These are phyloP conservation scores for Diadophis punctatus DNA, from an alignment of 2,113 vertebrate species.

Conservation along the genomic window DNA sequence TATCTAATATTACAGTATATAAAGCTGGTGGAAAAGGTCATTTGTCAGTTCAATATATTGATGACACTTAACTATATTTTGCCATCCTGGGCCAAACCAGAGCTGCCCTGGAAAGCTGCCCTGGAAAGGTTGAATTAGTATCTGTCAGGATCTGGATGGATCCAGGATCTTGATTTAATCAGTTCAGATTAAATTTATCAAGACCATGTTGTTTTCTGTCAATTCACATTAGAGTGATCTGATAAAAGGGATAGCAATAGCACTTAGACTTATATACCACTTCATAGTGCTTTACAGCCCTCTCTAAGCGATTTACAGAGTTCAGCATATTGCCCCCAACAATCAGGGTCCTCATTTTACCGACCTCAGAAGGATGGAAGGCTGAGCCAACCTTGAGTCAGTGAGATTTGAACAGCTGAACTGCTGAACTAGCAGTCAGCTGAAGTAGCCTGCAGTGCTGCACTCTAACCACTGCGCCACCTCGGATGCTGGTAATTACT, in stretches of 20 bases:
- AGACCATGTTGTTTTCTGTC: not conserved
- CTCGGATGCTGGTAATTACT: not conserved
- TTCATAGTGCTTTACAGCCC: too few species aligned
- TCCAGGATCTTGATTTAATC: not conserved
- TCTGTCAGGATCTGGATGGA: not conserved
- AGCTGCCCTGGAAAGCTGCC: not conserved
- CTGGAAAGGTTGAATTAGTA: not conserved
- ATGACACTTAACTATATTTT: not conserved
- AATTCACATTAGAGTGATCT: not conserved
- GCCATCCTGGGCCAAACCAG: not conserved
- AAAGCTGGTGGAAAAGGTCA: not conserved
- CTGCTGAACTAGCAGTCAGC: too few species aligned
- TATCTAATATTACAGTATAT: not conserved
- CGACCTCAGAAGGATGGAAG: too few species aligned
- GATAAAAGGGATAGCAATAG: not conserved
- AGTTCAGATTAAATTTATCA: not conserved
- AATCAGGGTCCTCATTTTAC: too few species aligned
- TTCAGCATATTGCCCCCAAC: too few species aligned
- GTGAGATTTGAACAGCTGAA: too few species aligned
- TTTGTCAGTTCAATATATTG: not conserved
- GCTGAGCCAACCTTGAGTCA: too few species aligned
- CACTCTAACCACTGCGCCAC: too few species aligned
- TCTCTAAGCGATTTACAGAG: too few species aligned
- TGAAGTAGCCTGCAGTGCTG: too few species aligned
- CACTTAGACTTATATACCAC: too few species aligned